A percentile compares a stretch with the other conserved stretches of the same genome.
phyloP scores from a whole-genome alignment of 1,140 invertebrate species.

The Solenopsis invicta region DNA sequence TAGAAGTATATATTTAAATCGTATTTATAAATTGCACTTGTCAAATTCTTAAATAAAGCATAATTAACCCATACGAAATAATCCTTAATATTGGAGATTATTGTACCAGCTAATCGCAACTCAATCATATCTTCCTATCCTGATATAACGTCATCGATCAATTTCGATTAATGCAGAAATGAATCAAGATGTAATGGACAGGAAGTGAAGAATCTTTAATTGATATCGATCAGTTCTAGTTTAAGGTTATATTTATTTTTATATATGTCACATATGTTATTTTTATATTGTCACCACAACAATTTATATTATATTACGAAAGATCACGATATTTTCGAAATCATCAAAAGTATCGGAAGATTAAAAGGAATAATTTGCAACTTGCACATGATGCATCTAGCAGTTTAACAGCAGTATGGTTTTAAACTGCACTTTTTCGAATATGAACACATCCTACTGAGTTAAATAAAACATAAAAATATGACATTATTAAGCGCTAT shows the following conservation, averaged over 20 bases:
- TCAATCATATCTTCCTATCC: not conserved
- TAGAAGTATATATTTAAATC: no score
- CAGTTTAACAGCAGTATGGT: not conserved
- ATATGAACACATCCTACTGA: not conserved
- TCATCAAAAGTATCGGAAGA: not conserved
- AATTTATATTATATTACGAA: no score
- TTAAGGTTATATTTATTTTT: slow-evolving; percentile 42
- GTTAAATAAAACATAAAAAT: not conserved
- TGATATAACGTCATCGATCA: not conserved
- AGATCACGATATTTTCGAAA: not conserved
- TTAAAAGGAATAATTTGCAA: not conserved
- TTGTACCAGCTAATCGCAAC: not conserved
- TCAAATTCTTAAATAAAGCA: not conserved
- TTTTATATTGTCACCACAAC: no score
- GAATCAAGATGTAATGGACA: not conserved
- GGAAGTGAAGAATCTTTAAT: not conserved
- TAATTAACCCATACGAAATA: not conserved
- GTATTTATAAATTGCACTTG: not conserved
- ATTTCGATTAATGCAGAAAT: not conserved
- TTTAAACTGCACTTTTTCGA: not conserved
- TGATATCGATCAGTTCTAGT: not conserved
- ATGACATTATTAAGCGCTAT: not conserved
- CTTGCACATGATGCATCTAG: not conserved
- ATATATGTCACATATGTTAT: no score
- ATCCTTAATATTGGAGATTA: not conserved